Evolutionary conservation across 2,888 invertebrate species (phyloP), one percentile per base, ranked within the genome.

Genomic region (Zhuqinia jingwanae): DNA sequence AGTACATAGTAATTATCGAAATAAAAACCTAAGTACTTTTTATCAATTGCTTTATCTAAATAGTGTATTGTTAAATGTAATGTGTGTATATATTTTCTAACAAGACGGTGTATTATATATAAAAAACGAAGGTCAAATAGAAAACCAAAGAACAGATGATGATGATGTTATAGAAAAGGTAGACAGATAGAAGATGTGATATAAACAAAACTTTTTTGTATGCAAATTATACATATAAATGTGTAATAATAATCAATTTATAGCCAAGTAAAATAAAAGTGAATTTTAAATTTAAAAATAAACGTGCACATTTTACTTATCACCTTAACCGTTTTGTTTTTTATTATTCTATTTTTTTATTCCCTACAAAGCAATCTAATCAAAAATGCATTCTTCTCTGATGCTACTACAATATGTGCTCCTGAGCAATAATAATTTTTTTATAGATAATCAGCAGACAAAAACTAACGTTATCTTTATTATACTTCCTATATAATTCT

Each of bases 401-500:
- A 11, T 22, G 20, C 36, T 30, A 1, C 11, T 17, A n/a, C n/a
- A n/a, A n/a, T n/a, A 1, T 5, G 1, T 36, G 63, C 36, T 63
- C 1, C n/a, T 22, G 27, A 15, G 13, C 11, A n/a, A 60, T 25
- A 60, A 11, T 25, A 60, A 60, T 60, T 27, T 25, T 13, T 22
- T 15, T 22, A 60, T 1, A 63, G 17, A 30, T 6, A n/a, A 63
- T 27, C 6, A 20, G 15, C 50, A 13, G 17, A 56, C 6, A 56
- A 63, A 63, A 63, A 6, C 30, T 20, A 60, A 30, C 30, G 27
- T 36, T 27, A 63, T 63, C 27, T 63, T 13, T 63, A n/a, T 63
- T 36, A n/a, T 63, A 63, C 63, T 63, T 63, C 63, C 63, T 63
- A 63, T 27, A 25, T 63, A 63, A 63, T 63, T 63, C 36, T 30